A percentile compares a stretch with the other conserved stretches of the same genome.
Evolutionary conservation across 2,113 vertebrate genomes (phyloP).

Genomic region (Amblyornis subalaris): DNA sequence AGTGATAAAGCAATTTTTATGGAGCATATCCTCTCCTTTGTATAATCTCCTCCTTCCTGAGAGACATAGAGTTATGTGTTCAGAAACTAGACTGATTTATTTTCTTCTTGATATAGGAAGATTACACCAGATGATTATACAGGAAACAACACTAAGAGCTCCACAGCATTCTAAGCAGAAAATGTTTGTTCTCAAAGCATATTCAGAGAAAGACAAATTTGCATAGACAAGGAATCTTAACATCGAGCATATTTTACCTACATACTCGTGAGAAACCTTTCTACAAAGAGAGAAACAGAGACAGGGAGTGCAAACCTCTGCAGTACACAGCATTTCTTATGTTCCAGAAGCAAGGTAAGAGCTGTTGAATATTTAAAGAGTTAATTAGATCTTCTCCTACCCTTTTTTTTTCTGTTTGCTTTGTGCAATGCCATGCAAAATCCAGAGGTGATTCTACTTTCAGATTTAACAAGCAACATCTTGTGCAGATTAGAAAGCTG

Average conservation of each 20-base stretch:
- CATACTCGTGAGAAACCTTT: neutral
- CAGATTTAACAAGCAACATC: neutral
- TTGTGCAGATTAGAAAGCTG: neutral
- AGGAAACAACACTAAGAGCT: neutral
- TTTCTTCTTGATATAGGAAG: neutral
- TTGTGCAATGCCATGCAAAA: neutral
- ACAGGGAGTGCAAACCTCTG: neutral
- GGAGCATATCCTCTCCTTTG: neutral
- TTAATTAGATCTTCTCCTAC: neutral
- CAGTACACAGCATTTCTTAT: neutral
- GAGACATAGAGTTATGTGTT: neutral
- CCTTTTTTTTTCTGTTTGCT: neutral
- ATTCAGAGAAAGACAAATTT: neutral
- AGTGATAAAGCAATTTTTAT: neutral
- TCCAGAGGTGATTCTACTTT: neutral
- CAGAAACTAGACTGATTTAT: neutral
- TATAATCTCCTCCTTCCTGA: neutral
- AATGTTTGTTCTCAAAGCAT: neutral
- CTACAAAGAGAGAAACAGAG: neutral
- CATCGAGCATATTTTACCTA: neutral
- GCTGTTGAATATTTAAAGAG: neutral
- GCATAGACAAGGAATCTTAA: neutral
- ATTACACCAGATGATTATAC: neutral
- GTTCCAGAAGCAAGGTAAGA: neutral
- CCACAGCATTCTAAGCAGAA: neutral